phyloP scores from a whole-genome alignment of 2,888 invertebrate genomes.

The Hololepta plana region DNA sequence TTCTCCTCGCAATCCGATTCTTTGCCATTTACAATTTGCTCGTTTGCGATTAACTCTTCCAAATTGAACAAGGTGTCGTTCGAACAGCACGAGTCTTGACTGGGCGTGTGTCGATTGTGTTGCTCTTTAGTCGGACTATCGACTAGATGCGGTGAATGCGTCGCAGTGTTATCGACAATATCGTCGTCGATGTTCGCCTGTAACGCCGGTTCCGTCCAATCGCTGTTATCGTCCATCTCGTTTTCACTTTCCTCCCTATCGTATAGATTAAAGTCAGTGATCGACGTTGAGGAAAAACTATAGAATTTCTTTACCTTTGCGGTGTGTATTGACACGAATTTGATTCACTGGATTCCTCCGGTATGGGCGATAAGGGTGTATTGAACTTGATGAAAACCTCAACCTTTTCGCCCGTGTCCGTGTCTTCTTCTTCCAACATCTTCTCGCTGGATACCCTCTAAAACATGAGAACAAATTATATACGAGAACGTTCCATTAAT shows the following conservation, averaged over 20 bases:
- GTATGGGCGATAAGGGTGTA: slow-evolving; percentile 38
- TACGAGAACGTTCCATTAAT: no score
- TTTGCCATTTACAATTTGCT: slow-evolving; percentile 1
- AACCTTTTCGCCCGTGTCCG: slow-evolving; percentile 24
- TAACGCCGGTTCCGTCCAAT: slow-evolving; percentile 21
- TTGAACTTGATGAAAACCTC: slow-evolving; percentile 36
- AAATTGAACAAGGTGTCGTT: slow-evolving; percentile 45
- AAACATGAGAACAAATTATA: slow-evolving; percentile 8
- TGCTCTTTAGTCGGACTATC: slow-evolving; percentile 25
- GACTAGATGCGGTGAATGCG: slow-evolving; percentile 25
- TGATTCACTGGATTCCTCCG: slow-evolving; percentile 30
- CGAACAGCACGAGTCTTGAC: slow-evolving; percentile 45
- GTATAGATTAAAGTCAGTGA: background rate
- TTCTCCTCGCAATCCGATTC: slow-evolving; percentile 1
- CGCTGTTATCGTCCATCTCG: slow-evolving; percentile 18
- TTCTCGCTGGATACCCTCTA: slow-evolving; percentile 17
- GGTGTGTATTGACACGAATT: slow-evolving; percentile 15
- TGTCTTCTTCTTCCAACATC: slow-evolving; percentile 19
- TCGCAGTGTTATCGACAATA: slow-evolving; percentile 30
- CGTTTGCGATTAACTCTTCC: slow-evolving; percentile 27
- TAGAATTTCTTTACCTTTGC: slow-evolving; percentile 8
- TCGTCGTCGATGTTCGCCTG: slow-evolving; percentile 21
- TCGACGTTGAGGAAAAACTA: background rate
- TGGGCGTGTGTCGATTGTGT: slow-evolving; percentile 29
- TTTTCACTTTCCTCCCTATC: slow-evolving; percentile 13